phyloP scores from a whole-genome alignment of 2,888 invertebrate genomes.

The Platerodrilus igneus region DNA sequence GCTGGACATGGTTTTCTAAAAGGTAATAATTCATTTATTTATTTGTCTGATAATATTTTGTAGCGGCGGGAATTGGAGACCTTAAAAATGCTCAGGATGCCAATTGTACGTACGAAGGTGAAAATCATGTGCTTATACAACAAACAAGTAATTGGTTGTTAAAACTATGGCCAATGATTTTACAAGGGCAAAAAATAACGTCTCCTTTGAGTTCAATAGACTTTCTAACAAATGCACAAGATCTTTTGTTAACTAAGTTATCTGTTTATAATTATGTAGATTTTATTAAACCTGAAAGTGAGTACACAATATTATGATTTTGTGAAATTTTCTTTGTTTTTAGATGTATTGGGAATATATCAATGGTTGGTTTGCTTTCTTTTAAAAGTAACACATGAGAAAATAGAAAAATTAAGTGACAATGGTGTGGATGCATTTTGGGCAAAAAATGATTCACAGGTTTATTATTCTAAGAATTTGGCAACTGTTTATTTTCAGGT shows the following conservation, averaged over 20 bases:
- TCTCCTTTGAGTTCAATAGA: conserved; percentile 63
- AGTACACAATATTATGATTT: conserved; percentile 29
- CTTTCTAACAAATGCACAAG: conserved; percentile 58
- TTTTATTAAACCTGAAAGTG: conserved; percentile 51
- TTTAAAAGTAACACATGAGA: conserved; percentile 63
- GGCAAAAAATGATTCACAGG: conserved; percentile 80
- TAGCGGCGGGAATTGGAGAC: conserved; percentile 69
- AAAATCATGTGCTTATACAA: conserved; percentile 84
- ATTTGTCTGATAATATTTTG: conserved; percentile 43
- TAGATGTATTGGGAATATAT: conserved; percentile 64
- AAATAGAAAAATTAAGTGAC: conserved; percentile 52
- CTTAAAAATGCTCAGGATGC: conserved; percentile 79
- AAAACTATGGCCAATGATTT: conserved; percentile 52
- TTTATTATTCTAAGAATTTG: conserved; percentile 73
- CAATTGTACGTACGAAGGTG: conserved; percentile 86
- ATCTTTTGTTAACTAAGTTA: conserved; percentile 55
- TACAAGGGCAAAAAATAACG: conserved; percentile 42
- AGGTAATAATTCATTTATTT: conserved; percentile 55
- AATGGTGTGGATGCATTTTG: conserved; percentile 62
- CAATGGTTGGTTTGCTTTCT: conserved; percentile 81
- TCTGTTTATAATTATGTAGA: conserved; percentile 48
- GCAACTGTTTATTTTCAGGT: conserved; percentile 82
- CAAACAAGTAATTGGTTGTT: conserved; percentile 78
- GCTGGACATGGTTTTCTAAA: conserved; percentile 92
- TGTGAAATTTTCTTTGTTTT: conserved; percentile 22